These are phyloP conservation scores for Nothura maculosa DNA, from an alignment of 2,797 vertebrate genomes.

Conservation along the genomic window DNA sequence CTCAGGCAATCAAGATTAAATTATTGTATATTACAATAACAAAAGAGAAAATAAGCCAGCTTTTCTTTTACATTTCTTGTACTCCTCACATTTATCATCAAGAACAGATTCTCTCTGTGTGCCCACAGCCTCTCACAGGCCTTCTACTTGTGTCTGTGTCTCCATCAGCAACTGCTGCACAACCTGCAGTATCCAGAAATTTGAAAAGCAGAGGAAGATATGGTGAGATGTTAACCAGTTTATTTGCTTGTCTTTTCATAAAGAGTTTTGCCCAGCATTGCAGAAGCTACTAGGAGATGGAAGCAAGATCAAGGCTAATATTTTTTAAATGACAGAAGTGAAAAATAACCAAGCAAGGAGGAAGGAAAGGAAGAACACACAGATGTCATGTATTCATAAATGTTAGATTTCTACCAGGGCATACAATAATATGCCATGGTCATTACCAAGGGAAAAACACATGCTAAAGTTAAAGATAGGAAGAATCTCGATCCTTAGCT, in stretches of 20 bases:
- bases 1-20: not conserved
- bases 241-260: not conserved
- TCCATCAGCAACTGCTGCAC: not conserved
- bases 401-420: not conserved
- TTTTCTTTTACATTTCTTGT: not conserved
- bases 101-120: accelerated
- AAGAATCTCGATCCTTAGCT: not conserved
- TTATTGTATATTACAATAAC: not conserved
- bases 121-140: not conserved
- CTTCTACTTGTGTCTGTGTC: accelerated
- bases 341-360: not conserved
- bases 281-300: not conserved
- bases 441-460: not conserved
- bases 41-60: not conserved
- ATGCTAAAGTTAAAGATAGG: not conserved
- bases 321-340: not conserved
- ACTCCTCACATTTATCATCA: not conserved
- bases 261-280: not conserved
- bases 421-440: not conserved
- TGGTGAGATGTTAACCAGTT: accelerated
- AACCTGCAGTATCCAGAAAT: not conserved
- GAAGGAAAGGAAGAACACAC: slow-evolving; percentile 31
- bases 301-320: slow-evolving; percentile 17
- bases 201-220: not conserved
- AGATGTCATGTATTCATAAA: no score